Evolutionary conservation across 1,140 invertebrate genomes (phyloP), one percentile per base, ranked within the genome.

Genomic region (Gonioctena quinquepunctata): DNA sequence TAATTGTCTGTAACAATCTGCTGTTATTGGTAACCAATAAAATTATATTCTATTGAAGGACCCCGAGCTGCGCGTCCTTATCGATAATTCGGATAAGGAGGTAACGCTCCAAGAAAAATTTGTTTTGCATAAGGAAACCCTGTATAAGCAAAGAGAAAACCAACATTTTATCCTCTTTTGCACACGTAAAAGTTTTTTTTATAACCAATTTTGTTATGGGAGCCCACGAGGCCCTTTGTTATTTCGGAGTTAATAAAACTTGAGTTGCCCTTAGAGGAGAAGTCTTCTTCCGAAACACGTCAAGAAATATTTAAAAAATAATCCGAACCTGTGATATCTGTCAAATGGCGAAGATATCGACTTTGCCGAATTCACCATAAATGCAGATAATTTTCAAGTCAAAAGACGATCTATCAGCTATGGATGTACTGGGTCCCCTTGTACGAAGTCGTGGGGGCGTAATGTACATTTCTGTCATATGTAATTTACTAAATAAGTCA

Each of bases 381-480:
- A 1, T 52, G 16, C 67, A 68, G 49, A 59, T 75, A 13, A 23
- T 75, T 13, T 19, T 73, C 0, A 26, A 68, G 16, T 49, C 69
- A 50, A 66, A 76, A 7, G 66, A 69, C 0, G 79, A 82, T 6
- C 22, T 80, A 11, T 61, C 81, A 1, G 76, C 76, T 52, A 66
- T 75, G 0, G 77, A 82, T 64, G 74, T 74, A 50, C 77, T 69
- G 66, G 79, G 78, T 16, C 79, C 78, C 1, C 42, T 81, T 16
- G 75, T 77, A 6, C 59, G 27, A 7, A 60, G 69, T 1, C 69
- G 54, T 6, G 74, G 68, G 21, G 77, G 79, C 0, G 21, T 59
- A 7, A 68, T 16, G 6, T 79, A 79, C 52, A 74, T 82, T 6
- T 66, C 81, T 22, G 76, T 78, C 0, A 72, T 79, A 13, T 76